Conservation (phyloP, 2,888 invertebrate genomes). For the Tinea pellionella region DNA sequence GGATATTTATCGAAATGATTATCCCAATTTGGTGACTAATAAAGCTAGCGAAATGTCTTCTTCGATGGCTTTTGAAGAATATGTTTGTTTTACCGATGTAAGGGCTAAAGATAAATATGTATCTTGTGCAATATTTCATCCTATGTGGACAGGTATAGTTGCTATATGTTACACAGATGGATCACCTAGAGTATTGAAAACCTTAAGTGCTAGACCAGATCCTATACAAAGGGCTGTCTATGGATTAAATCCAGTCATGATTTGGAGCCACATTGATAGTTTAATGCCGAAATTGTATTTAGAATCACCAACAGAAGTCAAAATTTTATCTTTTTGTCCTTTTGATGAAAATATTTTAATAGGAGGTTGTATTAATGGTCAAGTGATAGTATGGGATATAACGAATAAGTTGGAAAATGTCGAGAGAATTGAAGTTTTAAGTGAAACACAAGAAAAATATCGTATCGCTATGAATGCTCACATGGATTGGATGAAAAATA, state of each 20-base stretch:
- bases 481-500: slow-evolving; percentile 77
- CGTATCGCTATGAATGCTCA: slow-evolving; percentile 69
- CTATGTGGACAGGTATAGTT: slow-evolving; percentile 75
- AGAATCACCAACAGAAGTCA: slow-evolving; percentile 75
- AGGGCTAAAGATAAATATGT: slow-evolving; percentile 76
- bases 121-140: slow-evolving; percentile 76
- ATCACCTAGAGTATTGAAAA: slow-evolving; percentile 59
- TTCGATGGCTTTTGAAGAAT: slow-evolving; percentile 56
- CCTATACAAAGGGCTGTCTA: slow-evolving; percentile 68
- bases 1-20: slow-evolving; percentile 75
- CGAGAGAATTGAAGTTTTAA: slow-evolving; percentile 72
- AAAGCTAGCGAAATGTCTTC: slow-evolving; percentile 37
- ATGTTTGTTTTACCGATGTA: slow-evolving; percentile 75
- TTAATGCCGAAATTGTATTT: slow-evolving; percentile 77
- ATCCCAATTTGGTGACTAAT: slow-evolving; percentile 54
- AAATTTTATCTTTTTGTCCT: slow-evolving; percentile 75
- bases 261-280: slow-evolving; percentile 81
- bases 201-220: slow-evolving; percentile 45
- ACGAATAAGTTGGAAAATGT: slow-evolving; percentile 71
- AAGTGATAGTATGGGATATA: slow-evolving; percentile 78
- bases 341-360: slow-evolving; percentile 75
- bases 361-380: slow-evolving; percentile 79
- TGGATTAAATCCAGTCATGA: slow-evolving; percentile 73
- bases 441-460: slow-evolving; percentile 73
- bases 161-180: slow-evolving; percentile 75